Base-by-base conservation (phyloP, 2,113 vertebrate species). In the Cyanistes caeruleus region DNA sequence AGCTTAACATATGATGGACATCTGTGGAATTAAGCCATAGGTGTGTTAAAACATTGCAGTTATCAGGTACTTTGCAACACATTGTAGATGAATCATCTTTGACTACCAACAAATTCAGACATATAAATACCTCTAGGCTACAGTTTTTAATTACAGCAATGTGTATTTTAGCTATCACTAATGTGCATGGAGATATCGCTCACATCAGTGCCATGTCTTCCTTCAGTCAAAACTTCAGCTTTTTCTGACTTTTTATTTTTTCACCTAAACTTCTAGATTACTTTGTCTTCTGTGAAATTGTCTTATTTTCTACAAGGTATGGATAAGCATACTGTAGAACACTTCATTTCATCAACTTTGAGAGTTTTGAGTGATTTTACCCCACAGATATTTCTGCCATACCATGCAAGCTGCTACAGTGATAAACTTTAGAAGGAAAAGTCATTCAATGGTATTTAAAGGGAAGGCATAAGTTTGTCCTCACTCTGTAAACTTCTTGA, bases 361-460 rank as follows among this genome's bases (percentile, higher is more conserved):
- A 95, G 48, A 76, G 90, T 87, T 30, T 97, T 96, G 95, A 97
- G 92, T 33, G 80, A 91, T 4, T 97, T 92, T 3, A 90, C 74
- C 9, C 93, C 89, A 31, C 67, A 97, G 39, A 64, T 31, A 80
- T 95, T 98, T 84, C 76, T 97, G 11, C 84, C 74, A 65, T 65
- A 80, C 19, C 49, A 41, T 46, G 22, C 84, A 4, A 97, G 96
- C 68, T 21, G 92, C 95, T 53, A 95, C 93, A 56, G 95, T 89
- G 96, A 90, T 89, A 65, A 97, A 90, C 33, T 98, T 95, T 63
- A 84, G 87, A 93, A 96, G 35, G 2, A 94, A 95, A 97, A 90
- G 85, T 95, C 91, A 31, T 41, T 48, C 44, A 51, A 46, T 70
- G 10, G 11, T 39, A 41, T 55, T 75, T 53, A 78, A 84, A 23